Percentiles rank a stretch among this genome's conserved stretches.
Evolutionary conservation across 1,140 invertebrate species (phyloP).

Genomic region (Papilio machaon): DNA sequence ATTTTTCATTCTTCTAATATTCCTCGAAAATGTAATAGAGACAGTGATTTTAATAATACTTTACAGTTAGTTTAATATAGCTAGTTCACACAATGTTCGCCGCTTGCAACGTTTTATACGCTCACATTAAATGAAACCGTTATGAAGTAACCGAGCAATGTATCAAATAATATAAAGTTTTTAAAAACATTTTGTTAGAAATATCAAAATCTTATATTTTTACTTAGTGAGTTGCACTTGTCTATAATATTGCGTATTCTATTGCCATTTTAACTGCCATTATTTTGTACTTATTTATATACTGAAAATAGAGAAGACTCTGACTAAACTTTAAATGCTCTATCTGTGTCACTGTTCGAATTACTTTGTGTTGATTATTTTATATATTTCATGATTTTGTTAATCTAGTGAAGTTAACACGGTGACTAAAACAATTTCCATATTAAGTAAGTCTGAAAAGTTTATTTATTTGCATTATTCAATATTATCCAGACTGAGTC

Average conservation of each 20-base stretch:
- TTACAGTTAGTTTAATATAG: background rate
- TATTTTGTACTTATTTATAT: too few species aligned
- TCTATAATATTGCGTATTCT: too few species aligned
- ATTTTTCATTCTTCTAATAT: background rate
- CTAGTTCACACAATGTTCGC: background rate
- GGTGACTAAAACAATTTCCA: conserved; percentile 8
- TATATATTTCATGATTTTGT: background rate
- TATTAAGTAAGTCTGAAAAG: conserved; percentile 15
- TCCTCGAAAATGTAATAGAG: background rate
- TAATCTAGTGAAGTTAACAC: background rate
- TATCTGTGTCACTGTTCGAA: too few species aligned
- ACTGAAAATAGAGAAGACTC: too few species aligned
- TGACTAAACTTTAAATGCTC: too few species aligned
- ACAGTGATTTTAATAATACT: background rate
- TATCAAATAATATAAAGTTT: background rate
- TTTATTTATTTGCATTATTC: conserved; percentile 20
- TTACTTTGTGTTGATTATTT: too few species aligned
- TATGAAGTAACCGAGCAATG: conserved; percentile 8
- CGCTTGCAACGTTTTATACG: background rate
- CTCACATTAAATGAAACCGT: conserved; percentile 2
- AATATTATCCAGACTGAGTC: background rate
- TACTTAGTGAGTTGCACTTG: background rate
- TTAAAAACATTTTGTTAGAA: background rate
- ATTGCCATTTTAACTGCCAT: too few species aligned
- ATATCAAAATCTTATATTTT: background rate